phyloP scores from a whole-genome alignment of 2,113 vertebrate species.

The Mesembrinibis cayennensis region DNA sequence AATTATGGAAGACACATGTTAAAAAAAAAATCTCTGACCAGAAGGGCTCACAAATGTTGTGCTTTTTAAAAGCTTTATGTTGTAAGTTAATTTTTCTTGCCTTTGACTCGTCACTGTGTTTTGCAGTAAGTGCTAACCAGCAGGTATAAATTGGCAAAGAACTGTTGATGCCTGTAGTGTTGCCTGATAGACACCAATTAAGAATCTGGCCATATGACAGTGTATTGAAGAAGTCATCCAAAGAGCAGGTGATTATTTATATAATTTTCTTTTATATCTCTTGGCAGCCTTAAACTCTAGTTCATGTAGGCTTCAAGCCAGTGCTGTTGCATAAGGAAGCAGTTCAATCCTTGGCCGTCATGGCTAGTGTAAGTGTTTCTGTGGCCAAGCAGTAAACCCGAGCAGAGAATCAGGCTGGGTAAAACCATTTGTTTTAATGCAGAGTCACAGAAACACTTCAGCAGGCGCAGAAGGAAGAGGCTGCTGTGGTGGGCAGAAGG shows the following conservation, averaged over 20 bases:
- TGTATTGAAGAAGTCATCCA: neutral
- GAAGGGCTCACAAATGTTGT: neutral
- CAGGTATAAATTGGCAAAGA: neutral
- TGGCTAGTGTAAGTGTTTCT: neutral
- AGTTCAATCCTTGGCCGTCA: neutral
- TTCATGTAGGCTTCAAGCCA: neutral
- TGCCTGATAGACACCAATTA: neutral
- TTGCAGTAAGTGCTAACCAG: neutral
- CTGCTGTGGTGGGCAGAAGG: neutral
- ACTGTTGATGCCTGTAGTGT: neutral
- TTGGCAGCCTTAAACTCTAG: neutral
- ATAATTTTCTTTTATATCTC: neutral
- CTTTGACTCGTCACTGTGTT: neutral
- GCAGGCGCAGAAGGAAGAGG: neutral
- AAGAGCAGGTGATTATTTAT: neutral
- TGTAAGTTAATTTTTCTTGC: neutral
- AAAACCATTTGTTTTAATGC: neutral
- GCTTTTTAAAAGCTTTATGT: neutral
- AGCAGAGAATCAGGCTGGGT: neutral
- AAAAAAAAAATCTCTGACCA: neutral
- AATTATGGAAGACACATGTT: neutral
- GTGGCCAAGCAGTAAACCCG: neutral
- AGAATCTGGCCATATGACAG: neutral
- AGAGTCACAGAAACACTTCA: neutral
- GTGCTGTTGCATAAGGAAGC: neutral